A percentile compares a stretch with the other conserved stretches of the same genome.
Evolutionary conservation across 2,797 vertebrate species (phyloP).

Genomic region (Notolepis coatsorum): DNA sequence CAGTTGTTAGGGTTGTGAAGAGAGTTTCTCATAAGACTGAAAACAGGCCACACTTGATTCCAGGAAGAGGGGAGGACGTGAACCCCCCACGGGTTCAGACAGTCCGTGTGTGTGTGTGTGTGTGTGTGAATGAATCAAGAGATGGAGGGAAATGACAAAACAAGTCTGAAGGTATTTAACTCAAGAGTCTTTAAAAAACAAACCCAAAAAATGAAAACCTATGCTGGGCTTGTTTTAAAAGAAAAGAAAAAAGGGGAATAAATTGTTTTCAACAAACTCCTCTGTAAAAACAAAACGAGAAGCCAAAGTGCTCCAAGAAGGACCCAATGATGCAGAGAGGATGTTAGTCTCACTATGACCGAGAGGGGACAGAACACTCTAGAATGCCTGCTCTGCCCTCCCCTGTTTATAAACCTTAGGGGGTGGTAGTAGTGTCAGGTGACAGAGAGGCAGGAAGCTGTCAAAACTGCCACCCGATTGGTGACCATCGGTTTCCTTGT

Average conservation of each 20-base stretch:
- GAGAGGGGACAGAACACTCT: slow-evolving; percentile 46
- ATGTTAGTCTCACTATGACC: neutral
- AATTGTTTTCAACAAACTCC: neutral
- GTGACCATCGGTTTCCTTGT: neutral
- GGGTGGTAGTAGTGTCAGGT: slow-evolving; percentile 43
- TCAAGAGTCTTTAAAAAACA: neutral
- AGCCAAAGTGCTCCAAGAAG: too few species aligned
- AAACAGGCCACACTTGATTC: slow-evolving; percentile 44
- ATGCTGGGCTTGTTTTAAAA: slow-evolving; percentile 9
- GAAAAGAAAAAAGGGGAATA: neutral
- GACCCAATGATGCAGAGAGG: too few species aligned
- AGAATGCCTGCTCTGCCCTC: slow-evolving; percentile 9
- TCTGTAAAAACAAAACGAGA: too few species aligned
- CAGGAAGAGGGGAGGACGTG: slow-evolving; percentile 16
- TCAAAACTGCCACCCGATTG: slow-evolving; percentile 45
- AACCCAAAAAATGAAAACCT: neutral
- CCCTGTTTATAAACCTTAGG: slow-evolving; percentile 51
- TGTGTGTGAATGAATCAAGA: neutral
- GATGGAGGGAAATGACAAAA: slow-evolving; percentile 1
- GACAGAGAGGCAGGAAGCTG: slow-evolving; percentile 13
- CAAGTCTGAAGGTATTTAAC: neutral
- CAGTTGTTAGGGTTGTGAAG: slow-evolving; percentile 42
- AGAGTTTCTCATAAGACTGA: slow-evolving; percentile 32
- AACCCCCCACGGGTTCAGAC: too few species aligned
- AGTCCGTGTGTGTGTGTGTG: slow-evolving; percentile 15